These are phyloP conservation scores for Neoascia interrupta DNA, from an alignment of 2,888 invertebrate species.

Conservation along the genomic window DNA sequence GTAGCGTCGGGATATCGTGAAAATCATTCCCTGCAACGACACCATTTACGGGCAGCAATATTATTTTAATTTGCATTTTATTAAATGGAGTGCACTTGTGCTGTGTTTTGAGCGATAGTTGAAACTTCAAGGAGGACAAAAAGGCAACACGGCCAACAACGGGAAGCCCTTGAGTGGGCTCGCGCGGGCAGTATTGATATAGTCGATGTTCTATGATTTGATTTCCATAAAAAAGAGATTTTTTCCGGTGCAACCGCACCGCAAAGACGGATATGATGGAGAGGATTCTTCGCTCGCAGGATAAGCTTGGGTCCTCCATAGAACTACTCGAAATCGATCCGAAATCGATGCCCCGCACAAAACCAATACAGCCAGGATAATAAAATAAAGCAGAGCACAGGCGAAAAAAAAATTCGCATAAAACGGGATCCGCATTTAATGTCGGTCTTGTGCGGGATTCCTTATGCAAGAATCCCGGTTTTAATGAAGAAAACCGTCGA, in stretches of 20 bases:
- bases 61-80: slow-evolving; percentile 70
- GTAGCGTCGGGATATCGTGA: slow-evolving; percentile 43
- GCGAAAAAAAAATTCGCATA: slow-evolving; percentile 15
- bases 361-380: too few species aligned
- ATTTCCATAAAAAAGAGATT: slow-evolving; percentile 54
- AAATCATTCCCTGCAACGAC: slow-evolving; percentile 63
- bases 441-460: slow-evolving; percentile 8
- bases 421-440: slow-evolving; percentile 38
- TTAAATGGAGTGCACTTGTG: slow-evolving; percentile 69
- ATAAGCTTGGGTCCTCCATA: too few species aligned
- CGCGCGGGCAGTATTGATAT: background rate
- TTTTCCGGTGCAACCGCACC: slow-evolving; percentile 11
- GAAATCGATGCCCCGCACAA: slow-evolving; percentile 24
- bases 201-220: slow-evolving; percentile 54
- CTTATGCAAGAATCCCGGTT: slow-evolving; percentile 31
- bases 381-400: background rate
- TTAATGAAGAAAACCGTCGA: slow-evolving; percentile 17
- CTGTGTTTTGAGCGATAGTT: slow-evolving; percentile 61
- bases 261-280: background rate
- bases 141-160: background rate
- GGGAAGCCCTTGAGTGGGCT: slow-evolving; percentile 1
- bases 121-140: slow-evolving; percentile 41
- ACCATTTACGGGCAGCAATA: slow-evolving; percentile 65
- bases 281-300: background rate
- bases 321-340: slow-evolving; percentile 44